Base-by-base conservation (phyloP, 2,888 invertebrate species). In the Phyllotreta cruciferae region DNA sequence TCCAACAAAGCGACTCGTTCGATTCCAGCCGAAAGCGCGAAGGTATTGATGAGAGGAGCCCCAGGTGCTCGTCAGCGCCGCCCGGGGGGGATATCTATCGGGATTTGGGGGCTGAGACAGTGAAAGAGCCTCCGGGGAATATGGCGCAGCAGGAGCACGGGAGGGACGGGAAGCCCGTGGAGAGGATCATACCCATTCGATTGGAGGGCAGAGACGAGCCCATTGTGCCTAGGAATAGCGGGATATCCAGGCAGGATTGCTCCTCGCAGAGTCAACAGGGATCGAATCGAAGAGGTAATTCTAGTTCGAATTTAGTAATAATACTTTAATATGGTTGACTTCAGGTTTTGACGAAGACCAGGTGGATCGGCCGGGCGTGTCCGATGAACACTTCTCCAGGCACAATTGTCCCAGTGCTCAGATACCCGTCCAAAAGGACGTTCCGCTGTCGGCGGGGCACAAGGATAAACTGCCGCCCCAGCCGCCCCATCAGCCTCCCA, bases 161-260 rank as follows among this genome's bases (percentile, higher is more conserved):
- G 7, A 49, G 52, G 14, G 54, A 57, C 11, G n/a, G 14, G 34
- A 60, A 60, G 41, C 53, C 67, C 47, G 13, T 45, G 47, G 35
- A 69, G 13, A 36, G 52, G 10, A 52, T 52, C 13, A 69, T 45
- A 75, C 71, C 52, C 76, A 82, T 68, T 82, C 86, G 45, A 88
- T 87, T 72, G 89, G 94, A 95, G 80, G 93, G 93, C 6, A 84
- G 93, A 56, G 91, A 92, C 73, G 90, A 90, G 75, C 92, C 93
- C 0, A 87, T 93, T 10, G 83, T 91, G 60, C 89, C 90, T 66
- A 88, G 86, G 75, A 83, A 84, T 64, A 80, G 68, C 44, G 60
- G 77, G 67, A 36, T 74, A 60, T 58, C 66, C 34, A 60, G 54
- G 10, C 37, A 36, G 38, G 38, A 38, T n/a, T n/a, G n/a, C n/a